Evolutionary conservation across 2,888 invertebrate genomes (phyloP).

Genomic region (Tipula vernalis): DNA sequence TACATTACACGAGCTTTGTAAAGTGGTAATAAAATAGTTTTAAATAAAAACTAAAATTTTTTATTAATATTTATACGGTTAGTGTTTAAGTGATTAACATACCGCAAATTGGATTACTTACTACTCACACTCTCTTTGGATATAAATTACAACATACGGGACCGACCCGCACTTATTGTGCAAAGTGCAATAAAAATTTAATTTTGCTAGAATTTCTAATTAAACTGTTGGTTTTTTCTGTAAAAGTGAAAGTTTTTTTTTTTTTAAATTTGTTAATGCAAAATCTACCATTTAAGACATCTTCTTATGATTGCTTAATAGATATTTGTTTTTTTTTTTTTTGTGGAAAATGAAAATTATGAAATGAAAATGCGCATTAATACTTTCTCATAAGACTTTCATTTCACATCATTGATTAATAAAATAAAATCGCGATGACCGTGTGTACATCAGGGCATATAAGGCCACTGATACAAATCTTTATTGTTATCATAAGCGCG

Average conservation of each 20-base stretch:
- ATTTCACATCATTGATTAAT: background rate
- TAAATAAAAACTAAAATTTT: background rate
- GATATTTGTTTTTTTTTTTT: background rate
- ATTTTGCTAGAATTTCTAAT: background rate
- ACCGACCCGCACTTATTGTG: background rate
- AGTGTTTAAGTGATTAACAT: background rate
- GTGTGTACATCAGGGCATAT: too few species aligned
- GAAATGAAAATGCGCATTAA: background rate
- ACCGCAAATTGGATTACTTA: background rate
- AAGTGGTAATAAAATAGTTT: background rate
- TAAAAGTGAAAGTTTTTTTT: background rate
- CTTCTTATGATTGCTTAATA: background rate
- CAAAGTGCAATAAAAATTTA: background rate
- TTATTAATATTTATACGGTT: background rate
- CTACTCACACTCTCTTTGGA: background rate
- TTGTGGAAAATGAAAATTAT: background rate
- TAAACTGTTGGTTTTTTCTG: background rate
- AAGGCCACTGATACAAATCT: too few species aligned
- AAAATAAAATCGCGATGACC: background rate
- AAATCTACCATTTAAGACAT: background rate
- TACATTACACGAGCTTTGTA: background rate
- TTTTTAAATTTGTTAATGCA: background rate
- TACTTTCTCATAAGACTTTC: background rate
- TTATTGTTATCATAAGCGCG: too few species aligned
- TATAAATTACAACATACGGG: background rate